Evolutionary conservation across 2,113 vertebrate genomes (phyloP).

Genomic region (Phocoena sinus): DNA sequence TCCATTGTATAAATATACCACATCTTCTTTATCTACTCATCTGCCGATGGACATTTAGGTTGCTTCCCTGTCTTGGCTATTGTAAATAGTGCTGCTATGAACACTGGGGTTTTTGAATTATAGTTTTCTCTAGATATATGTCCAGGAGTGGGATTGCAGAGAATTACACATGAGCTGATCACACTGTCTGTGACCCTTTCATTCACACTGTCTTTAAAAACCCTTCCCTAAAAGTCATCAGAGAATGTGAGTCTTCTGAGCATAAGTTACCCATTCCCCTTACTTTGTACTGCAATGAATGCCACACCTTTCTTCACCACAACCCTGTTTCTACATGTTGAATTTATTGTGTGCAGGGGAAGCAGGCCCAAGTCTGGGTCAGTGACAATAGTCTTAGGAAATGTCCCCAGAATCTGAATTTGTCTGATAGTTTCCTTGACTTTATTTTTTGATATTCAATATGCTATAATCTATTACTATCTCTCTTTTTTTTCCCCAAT

Average conservation of each 20-base stretch:
- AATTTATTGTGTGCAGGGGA: fast-evolving
- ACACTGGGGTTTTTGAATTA: not conserved
- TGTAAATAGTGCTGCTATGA: not conserved
- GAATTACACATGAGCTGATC: not conserved
- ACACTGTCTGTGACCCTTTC: no score
- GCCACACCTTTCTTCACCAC: not conserved
- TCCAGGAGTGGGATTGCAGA: not conserved
- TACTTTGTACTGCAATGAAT: not conserved
- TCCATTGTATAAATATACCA: not conserved
- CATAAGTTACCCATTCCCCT: not conserved
- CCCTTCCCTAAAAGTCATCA: not conserved
- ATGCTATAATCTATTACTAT: not conserved
- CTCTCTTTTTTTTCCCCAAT: not conserved
- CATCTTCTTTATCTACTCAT: not conserved
- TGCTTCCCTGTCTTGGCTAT: not conserved
- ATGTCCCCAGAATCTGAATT: not conserved
- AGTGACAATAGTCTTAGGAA: not conserved
- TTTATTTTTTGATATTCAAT: not conserved
- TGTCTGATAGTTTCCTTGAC: not conserved
- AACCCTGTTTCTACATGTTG: not conserved
- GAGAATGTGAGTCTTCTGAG: not conserved
- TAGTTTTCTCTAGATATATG: not conserved
- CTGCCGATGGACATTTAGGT: not conserved
- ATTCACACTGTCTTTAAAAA: not conserved
- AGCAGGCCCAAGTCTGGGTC: not conserved